A percentile compares a stretch with the other conserved stretches of the same genome.
Conservation (phyloP, 2,888 invertebrate genomes). For the Anodontia alba region DNA sequence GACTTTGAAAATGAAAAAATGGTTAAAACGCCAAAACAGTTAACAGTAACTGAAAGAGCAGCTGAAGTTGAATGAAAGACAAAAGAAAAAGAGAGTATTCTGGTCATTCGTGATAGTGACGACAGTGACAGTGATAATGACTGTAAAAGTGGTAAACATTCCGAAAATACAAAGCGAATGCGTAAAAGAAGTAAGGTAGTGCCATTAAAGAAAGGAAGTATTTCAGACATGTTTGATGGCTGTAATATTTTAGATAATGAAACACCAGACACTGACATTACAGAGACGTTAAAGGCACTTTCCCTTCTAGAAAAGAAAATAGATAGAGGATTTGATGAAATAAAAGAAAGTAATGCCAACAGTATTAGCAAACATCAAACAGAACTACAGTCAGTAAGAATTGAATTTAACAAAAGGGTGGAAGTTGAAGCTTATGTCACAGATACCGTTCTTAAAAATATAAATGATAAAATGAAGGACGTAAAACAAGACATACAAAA, state of each 20-base stretch:
- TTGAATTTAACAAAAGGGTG: too few relatives aligned
- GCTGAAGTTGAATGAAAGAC: too few relatives aligned
- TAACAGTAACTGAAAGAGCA: too few relatives aligned
- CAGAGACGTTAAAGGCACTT: not conserved
- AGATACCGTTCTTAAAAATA: too few relatives aligned
- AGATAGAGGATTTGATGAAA: not conserved
- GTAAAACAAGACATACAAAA: too few relatives aligned
- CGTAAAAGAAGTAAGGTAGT: not conserved
- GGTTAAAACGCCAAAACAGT: too few relatives aligned
- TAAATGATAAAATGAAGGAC: too few relatives aligned
- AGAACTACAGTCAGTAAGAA: too few relatives aligned
- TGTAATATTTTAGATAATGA: not conserved
- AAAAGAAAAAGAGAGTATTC: not conserved
- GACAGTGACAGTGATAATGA: not conserved
- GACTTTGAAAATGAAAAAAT: too few relatives aligned
- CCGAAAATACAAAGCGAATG: not conserved
- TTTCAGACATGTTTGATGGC: not conserved
- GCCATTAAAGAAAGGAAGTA: not conserved
- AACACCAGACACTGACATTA: not conserved
- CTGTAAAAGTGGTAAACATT: not conserved
- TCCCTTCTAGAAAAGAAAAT: not conserved
- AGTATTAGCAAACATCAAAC: too few relatives aligned
- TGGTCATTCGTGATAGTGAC: not conserved
- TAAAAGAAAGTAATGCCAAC: not conserved
- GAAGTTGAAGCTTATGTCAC: too few relatives aligned